A percentile compares a stretch with the other conserved stretches of the same genome.
phyloP scores from a whole-genome alignment of 1,140 invertebrate genomes.

The Brachionus koreanus region DNA sequence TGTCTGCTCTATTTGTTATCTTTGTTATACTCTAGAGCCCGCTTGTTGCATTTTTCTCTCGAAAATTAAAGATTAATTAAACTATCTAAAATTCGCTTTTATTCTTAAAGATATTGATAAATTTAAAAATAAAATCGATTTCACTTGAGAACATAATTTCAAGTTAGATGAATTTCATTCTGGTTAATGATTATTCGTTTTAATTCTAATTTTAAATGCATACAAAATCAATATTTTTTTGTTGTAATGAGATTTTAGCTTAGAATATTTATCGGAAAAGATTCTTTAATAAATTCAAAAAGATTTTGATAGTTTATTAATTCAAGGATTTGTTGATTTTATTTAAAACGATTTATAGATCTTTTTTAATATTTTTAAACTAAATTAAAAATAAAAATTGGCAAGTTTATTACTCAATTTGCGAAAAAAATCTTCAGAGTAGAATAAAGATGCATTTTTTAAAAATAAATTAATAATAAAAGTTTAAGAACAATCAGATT shows the following conservation, averaged over 20 bases:
- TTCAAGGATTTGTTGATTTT: background rate
- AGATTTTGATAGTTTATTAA: too few species aligned
- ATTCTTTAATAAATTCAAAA: background rate
- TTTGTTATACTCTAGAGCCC: background rate
- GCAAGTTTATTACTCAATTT: too few species aligned
- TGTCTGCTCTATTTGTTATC: slow-evolving; percentile 38
- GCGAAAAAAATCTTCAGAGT: too few species aligned
- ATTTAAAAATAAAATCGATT: background rate
- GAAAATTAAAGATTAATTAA: slow-evolving; percentile 33
- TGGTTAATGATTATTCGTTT: slow-evolving; percentile 1
- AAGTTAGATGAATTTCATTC: slow-evolving; percentile 20
- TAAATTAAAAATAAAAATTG: too few species aligned
- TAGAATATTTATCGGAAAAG: background rate
- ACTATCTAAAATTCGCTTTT: background rate
- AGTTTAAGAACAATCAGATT: too few species aligned
- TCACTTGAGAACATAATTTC: slow-evolving; percentile 31
- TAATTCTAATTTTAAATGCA: background rate
- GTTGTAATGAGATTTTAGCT: background rate
- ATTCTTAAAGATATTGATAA: slow-evolving; percentile 5
- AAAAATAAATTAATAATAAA: too few species aligned
- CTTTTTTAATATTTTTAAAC: background rate
- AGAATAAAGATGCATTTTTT: too few species aligned
- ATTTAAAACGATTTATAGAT: background rate
- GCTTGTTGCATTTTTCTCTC: background rate
- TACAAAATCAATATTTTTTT: background rate